Percentiles rank a stretch among this genome's conserved stretches.
These are phyloP conservation scores for Daktulosphaira vitifoliae DNA, from an alignment of 1,140 invertebrate genomes.

Conservation along the genomic window DNA sequence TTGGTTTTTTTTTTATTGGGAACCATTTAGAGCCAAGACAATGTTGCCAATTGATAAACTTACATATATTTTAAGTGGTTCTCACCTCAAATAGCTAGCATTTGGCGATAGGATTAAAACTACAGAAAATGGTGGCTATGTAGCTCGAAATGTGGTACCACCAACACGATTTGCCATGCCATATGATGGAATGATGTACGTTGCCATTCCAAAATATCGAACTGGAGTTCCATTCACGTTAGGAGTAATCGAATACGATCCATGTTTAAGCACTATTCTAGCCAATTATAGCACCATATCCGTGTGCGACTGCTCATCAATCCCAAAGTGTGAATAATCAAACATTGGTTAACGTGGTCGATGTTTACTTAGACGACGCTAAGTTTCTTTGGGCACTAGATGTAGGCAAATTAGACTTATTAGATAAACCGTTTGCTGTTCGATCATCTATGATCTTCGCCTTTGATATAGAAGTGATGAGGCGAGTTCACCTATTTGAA, in stretches of 20 bases:
- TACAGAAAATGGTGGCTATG: slow-evolving; percentile 2
- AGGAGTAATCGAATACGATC: slow-evolving; percentile 8
- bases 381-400: slow-evolving; percentile 6
- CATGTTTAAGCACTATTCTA: slow-evolving; percentile 2
- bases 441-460: slow-evolving; percentile 12
- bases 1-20: too few species aligned
- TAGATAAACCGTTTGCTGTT: neutral
- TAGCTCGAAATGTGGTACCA: slow-evolving; percentile 9
- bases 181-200: slow-evolving; percentile 6
- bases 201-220: neutral
- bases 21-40: too few species aligned
- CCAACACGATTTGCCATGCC: slow-evolving; percentile 6
- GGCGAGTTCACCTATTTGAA: neutral
- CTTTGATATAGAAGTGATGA: slow-evolving; percentile 5
- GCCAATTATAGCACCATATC: slow-evolving; percentile 6
- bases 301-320: neutral
- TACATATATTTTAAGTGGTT: neutral
- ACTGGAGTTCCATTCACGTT: slow-evolving; percentile 6
- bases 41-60: neutral
- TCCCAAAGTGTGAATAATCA: too few species aligned
- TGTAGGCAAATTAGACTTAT: neutral
- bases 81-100: neutral
- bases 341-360: slow-evolving; percentile 11
- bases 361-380: slow-evolving; percentile 9
- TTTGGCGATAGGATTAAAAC: neutral